Percentiles rank a stretch among this genome's conserved stretches.
Evolutionary conservation across 2,113 vertebrate genomes (phyloP).

Genomic region (Crocuta crocuta): DNA sequence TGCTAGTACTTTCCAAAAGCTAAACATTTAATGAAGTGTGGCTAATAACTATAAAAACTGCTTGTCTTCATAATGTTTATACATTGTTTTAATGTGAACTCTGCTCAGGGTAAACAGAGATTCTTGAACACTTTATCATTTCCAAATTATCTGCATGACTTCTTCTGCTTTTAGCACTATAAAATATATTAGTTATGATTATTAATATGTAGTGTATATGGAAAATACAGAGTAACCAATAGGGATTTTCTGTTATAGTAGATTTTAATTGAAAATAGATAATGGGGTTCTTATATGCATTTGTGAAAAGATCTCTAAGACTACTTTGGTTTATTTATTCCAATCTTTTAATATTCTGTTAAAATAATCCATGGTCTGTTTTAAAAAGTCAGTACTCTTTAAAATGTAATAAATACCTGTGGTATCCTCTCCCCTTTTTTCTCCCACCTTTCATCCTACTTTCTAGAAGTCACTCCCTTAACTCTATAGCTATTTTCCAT

Average conservation of each 20-base stretch:
- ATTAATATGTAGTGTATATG: not conserved
- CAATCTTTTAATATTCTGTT: not conserved
- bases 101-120: not conserved
- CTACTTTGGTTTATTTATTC: not conserved
- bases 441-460: not conserved
- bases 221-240: not conserved
- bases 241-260: not conserved
- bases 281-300: not conserved
- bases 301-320: not conserved
- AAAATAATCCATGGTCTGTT: not conserved
- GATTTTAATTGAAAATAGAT: constrained; percentile 1
- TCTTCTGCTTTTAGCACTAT: not conserved
- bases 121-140: not conserved
- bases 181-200: not conserved
- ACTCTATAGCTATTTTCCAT: not conserved
- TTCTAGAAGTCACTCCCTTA: not conserved
- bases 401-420: not conserved
- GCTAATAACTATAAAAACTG: not conserved
- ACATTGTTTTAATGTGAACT: not conserved
- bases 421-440: not conserved
- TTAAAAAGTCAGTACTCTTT: not conserved
- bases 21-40: constrained; percentile 17
- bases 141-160: not conserved
- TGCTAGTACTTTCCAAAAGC: not conserved
- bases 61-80: constrained; percentile 6